Base-by-base conservation (phyloP, 2,113 vertebrate species). In the Aphyosemion australe region DNA sequence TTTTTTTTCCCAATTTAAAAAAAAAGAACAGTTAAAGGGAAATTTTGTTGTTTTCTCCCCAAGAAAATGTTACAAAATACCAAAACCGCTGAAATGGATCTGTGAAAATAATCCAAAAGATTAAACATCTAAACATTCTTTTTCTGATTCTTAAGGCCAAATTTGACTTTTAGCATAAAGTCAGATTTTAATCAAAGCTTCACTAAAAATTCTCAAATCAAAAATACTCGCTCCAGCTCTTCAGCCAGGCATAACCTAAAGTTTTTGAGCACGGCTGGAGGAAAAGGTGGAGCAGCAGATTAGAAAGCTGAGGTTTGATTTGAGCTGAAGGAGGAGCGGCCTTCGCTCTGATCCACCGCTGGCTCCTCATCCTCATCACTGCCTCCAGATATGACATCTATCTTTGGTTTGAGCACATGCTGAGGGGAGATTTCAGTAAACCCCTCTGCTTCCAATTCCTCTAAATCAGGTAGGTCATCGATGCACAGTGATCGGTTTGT, bases 401-500 rank as follows among this genome's bases (percentile, higher is more conserved):
- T 94, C 85, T 89, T 94, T 11, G 93, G 93, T 65, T 54, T 84
- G 69, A 67, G 76, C 1, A 15, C 71, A 48, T 70, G 78, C 90
- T 92, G 71, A 69, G 61, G 67, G 32, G 87, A 69, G 4, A 57
- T 9, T 7, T 43, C 59, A 1, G 15, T 10, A 0, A 83, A 64
- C 43, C 84, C 76, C 1, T 49, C 58, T 3, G 65, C 5, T 32
- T 92, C 89, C 14, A 84, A 34, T 6, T 96, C 95, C 74, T 98
- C 95, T 78, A 98, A 89, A 86, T 98, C 96, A 1, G 96, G 96
- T 55, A 98, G 90, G 54, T 98, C 95, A 51, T 88, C 82, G 0
- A 88, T 77, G 18, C 5, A 14, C n/a, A 88, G 86, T 41, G 87
- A 72, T 8, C 34, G 12, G 3, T 46, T 21, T 5, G 5, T 18